Evolutionary conservation across 2,797 vertebrate genomes (phyloP), one percentile per base, ranked within the genome.

Genomic region (Rhyacichthys aspro): DNA sequence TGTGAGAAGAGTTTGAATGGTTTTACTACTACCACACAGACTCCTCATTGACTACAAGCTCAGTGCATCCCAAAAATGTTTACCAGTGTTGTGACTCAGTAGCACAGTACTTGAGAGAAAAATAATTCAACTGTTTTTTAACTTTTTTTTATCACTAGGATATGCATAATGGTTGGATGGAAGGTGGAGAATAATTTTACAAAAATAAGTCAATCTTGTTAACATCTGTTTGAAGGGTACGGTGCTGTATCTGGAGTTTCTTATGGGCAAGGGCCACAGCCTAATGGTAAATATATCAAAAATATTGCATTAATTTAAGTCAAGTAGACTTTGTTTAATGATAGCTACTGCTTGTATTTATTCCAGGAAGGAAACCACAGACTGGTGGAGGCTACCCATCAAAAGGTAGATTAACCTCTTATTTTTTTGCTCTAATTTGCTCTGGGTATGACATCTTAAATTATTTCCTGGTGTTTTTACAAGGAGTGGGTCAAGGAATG

Each of bases 11-110:
- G 55, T 61, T 64, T 73, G 63, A 83, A 70, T 78, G 55, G 59
- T 89, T 91, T 88, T 85, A 89, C 79, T 82, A 63, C 82, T 67
- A 78, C 69, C 72, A 72, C 83, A 89, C 86, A 90, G 77, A 72
- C 57, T 0, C 47, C 77, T 59, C 68, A 81, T 83, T 90, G 74
- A 85, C 61, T 43, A n/a, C n/a, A 28, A 53, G 11, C 39, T 44
- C 2, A 2, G 41, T 7, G 14, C 54, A 52, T 55, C 33, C 44
- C 9, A 46, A 59, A 55, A 49, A 55, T n/a, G 14, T 59, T 58
- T 1, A 10, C 32, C 60, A 28, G 5, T 55, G 14, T 41, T 15
- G 9, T 37, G 43, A 63, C 18, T 54, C 23, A 63, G 18, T 16
- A 34, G 6, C 9, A 38, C 12, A 52, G 32, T 32, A 28, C 7